phyloP scores from a whole-genome alignment of 2,113 vertebrate species.

The Podilymbus podiceps region DNA sequence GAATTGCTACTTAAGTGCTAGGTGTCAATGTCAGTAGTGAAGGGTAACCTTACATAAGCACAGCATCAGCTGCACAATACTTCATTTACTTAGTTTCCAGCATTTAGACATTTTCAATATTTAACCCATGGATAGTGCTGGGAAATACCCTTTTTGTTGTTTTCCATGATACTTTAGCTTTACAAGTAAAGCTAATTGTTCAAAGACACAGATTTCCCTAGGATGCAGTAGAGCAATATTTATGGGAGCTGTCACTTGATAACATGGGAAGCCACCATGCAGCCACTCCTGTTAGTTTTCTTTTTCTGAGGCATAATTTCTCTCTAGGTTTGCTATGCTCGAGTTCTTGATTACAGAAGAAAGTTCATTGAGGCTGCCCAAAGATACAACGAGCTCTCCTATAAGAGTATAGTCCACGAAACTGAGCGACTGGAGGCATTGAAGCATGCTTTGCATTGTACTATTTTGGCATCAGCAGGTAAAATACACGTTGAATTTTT shows the following conservation, averaged over 20 bases:
- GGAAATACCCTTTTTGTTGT: not conserved
- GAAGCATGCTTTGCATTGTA: conserved; percentile 96
- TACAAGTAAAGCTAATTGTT: not conserved
- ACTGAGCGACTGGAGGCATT: conserved; percentile 92
- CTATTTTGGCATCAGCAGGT: conserved; percentile 98
- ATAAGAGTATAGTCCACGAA: conserved; percentile 97
- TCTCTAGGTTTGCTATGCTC: conserved; percentile 92
- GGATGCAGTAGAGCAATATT: not conserved
- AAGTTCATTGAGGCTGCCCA: conserved; percentile 99
- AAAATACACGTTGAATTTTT: not conserved
- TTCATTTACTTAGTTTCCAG: not conserved
- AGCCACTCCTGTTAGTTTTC: not conserved
- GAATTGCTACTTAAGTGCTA: not conserved
- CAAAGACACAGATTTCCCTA: not conserved
- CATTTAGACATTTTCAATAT: not conserved
- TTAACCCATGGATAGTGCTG: not conserved
- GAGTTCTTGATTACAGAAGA: conserved; percentile 95
- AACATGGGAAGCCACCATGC: not conserved
- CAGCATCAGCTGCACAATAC: not conserved
- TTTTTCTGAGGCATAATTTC: not conserved
- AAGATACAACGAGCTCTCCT: conserved; percentile 95
- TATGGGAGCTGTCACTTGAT: not conserved
- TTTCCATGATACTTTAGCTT: not conserved
- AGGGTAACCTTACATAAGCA: not conserved
- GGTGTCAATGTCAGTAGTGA: not conserved